Base-by-base conservation (phyloP, 2,888 invertebrate species). In the Eristalis intricaria region DNA sequence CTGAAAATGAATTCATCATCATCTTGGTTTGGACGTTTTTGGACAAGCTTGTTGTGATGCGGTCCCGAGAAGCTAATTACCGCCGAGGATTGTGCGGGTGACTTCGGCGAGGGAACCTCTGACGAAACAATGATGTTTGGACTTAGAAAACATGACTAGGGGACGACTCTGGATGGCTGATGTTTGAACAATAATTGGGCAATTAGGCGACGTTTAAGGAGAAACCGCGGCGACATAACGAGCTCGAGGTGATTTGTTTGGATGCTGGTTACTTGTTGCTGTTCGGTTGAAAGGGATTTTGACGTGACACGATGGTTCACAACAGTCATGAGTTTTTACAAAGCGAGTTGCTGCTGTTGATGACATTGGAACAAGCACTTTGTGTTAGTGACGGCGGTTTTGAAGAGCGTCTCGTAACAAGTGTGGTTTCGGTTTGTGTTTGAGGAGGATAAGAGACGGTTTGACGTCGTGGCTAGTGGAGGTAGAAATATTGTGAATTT, bases 161-260 rank as follows among this genome's bases (percentile, higher is more conserved):
- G 32, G 13, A n/a, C 61, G 70, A 63, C 50, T 71, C 35, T 13
- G 60, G 69, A 69, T 26, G 63, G 40, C 80, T 73, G 77, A 60
- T 78, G 69, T 78, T 78, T 75, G 29, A 65, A 79, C 86, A 86
- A 82, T 86, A 86, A 86, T 86, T 86, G 86, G 86, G 86, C 86
- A 86, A 86, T 86, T 86, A 86, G 86, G 78, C 26, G 86, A 82
- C 86, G 79, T 82, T 86, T 79, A 71, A 78, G 82, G 82, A 82
- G 82, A 86, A 79, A 70, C 78, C 69, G 68, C 68, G 74, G 75
- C 70, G 86, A 85, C 78, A 63, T 82, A 78, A 82, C 75, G 82
- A 86, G 66, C 86, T 78, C 66, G 78, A 86, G 78, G 86, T 86
- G 86, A 86, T 82, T 82, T 86, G 86, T 82, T n/a, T 82, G 74